Percentiles rank a stretch among this genome's conserved stretches.
phyloP scores from a whole-genome alignment of 2,797 vertebrate species.

The Salmo trutta region DNA sequence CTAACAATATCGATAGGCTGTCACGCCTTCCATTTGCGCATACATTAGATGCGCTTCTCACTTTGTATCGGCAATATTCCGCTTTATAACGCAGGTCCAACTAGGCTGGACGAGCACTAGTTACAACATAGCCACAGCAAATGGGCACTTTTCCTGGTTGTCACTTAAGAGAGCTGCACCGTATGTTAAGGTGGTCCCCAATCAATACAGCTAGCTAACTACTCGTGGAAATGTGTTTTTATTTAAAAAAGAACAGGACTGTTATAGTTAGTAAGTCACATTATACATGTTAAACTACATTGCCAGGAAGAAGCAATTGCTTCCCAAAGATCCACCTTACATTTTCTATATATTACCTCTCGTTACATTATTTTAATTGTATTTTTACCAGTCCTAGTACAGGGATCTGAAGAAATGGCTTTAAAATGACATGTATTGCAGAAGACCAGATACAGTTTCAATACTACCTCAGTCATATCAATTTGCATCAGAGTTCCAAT shows the following conservation, averaged over 20 bases:
- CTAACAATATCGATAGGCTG: constrained; percentile 1
- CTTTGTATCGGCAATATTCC: constrained; percentile 12
- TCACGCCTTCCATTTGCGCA: constrained; percentile 19
- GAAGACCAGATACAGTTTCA: background rate
- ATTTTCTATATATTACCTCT: background rate
- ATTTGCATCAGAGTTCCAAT: background rate
- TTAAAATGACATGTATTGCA: background rate
- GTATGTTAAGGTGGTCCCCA: background rate
- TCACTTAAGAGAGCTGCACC: background rate
- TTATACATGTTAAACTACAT: background rate
- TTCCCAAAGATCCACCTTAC: background rate
- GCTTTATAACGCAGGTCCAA: background rate
- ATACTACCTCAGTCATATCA: background rate
- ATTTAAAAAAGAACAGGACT: background rate
- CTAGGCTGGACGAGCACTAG: background rate
- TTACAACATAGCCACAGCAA: constrained; percentile 1
- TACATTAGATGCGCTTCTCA: constrained; percentile 22
- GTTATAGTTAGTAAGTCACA: background rate
- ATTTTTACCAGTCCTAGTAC: background rate
- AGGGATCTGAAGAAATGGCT: background rate
- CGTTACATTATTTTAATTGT: background rate
- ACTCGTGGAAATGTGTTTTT: background rate
- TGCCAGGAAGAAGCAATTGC: background rate
- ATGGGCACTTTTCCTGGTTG: constrained; percentile 16
- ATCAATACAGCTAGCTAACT: background rate